Evolutionary conservation across 1,140 invertebrate species (phyloP).

Genomic region (Drosophila nannoptera): DNA sequence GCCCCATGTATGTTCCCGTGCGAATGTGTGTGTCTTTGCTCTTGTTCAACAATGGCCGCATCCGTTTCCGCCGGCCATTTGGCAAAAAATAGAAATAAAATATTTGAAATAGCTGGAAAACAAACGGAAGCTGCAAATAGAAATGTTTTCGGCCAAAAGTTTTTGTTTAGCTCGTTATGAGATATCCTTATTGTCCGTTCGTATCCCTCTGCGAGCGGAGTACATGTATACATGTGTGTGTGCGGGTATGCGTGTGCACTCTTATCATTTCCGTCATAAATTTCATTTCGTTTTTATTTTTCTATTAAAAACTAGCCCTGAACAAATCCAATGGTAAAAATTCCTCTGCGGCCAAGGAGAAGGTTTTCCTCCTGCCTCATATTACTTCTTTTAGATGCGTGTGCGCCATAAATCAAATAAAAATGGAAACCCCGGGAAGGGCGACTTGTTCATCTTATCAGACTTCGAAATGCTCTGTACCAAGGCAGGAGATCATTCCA

Average conservation of each 20-base stretch:
- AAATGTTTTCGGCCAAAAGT: slow-evolving; percentile 60
- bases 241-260: slow-evolving; percentile 36
- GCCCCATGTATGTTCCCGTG: slow-evolving; percentile 16
- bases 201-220: background rate
- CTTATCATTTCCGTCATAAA: slow-evolving; percentile 78
- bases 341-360: slow-evolving; percentile 6
- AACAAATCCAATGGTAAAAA: slow-evolving; percentile 33
- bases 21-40: slow-evolving; percentile 45
- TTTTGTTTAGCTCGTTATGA: slow-evolving; percentile 50
- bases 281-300: slow-evolving; percentile 75
- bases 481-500: too few species aligned
- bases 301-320: slow-evolving; percentile 72
- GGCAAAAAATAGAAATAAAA: slow-evolving; percentile 38
- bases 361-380: slow-evolving; percentile 17
- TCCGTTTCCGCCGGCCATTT: slow-evolving; percentile 63
- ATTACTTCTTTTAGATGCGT: slow-evolving; percentile 24
- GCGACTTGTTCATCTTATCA: slow-evolving; percentile 3
- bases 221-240: background rate
- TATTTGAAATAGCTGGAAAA: slow-evolving; percentile 65
- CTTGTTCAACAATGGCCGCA: slow-evolving; percentile 70
- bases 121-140: slow-evolving; percentile 71
- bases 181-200: slow-evolving; percentile 47
- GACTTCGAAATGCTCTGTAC: slow-evolving; percentile 19
- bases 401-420: slow-evolving; percentile 67
- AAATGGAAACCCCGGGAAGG: slow-evolving; percentile 13